Evolutionary conservation across 2,113 vertebrate genomes (phyloP), one percentile per base, ranked within the genome.

Genomic region (Coracopsis vasa): DNA sequence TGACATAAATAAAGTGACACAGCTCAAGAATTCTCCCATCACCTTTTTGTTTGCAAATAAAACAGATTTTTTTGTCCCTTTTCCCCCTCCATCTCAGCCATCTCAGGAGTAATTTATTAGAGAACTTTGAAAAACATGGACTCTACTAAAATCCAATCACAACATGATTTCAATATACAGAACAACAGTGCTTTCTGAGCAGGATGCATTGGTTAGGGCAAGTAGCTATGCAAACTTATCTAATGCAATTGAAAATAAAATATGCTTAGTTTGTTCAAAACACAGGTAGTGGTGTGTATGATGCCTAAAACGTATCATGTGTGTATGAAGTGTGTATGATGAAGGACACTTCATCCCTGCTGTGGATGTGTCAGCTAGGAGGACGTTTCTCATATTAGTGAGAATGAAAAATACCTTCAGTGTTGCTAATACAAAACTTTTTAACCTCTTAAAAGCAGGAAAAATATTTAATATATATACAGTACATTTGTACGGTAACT

Each of bases 331-430:
- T 16, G 11, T 27, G 13, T 12, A 23, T 19, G 19, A 60, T 0
- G 1, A 81, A 31, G 14, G 39, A 31, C 33, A 39, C 13, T 70
- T 88, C 28, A 69, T 24, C 78, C 11, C 33, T 71, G 29, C 47
- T 72, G 28, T 41, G 47, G 16, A 10, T 48, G 35, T 80, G 41
- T 62, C 41, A 86, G n/a, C 42, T 37, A 53, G 25, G 16, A 62
- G 15, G 28, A 44, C 4, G 2, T 61, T 72, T 69, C 47, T 84
- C 56, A 86, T 20, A 13, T 35, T n/a, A 33, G 33, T 50, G 45
- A 90, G 65, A 95, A 50, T 13, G 25, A 87, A 92, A 95, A 91
- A 69, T 56, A 83, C 18, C 24, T 45, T 54, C 44, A 86, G 19
- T 71, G 16, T 10, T 71, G 73, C 44, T 70, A 70, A 83, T 0